Base-by-base conservation (phyloP, 64 coral and sea anemone genomes). In the Pocillopora verrucosa region DNA sequence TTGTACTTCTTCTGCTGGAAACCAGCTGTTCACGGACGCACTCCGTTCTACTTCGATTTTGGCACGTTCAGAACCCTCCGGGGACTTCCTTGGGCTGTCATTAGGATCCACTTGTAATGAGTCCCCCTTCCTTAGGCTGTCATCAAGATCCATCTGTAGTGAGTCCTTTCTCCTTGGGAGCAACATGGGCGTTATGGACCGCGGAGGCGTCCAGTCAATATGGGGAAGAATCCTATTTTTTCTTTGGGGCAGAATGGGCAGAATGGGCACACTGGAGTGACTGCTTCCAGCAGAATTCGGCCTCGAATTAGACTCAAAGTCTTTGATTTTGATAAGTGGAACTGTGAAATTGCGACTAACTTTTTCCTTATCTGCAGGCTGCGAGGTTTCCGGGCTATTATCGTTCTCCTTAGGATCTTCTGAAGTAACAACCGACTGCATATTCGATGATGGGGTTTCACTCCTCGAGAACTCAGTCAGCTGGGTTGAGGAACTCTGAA, bases 1-100 rank as follows among this genome's bases (percentile, higher is more conserved):
- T 72, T 91, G 80, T 11, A 91, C 15, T 30, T 85, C 72, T 26
- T 91, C 72, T 0, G 59, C 70, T 67, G 80, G 89, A 67, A 91
- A 91, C 89, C 89, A 91, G 22, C 80, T 91, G 34, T 41, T 65
- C 1, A 77, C 57, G 1, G 89, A 65, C 13, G 82, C 3, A 13
- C 36, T 51, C 7, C 38, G 37, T 16, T 68, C 82, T 16, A 15
- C 26, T 73, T 73, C n/a, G 16, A 11, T 11, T 70, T 11, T 24
- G 2, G 38, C 13, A 77, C 19, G n/a, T n/a, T 85, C 82, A 22
- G 82, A 85, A 11, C 82, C 82, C 12, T 85, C 82, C 4, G 82
- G 82, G 11, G 63, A 19, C 20, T 85, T 85, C 72, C 82, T 70
- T n/a, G 20, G 36, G 19, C 64, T 57, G 36, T 57, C 2, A 11